Base-by-base conservation (phyloP, 2,113 vertebrate species). In the Rhabdomys dilectus region DNA sequence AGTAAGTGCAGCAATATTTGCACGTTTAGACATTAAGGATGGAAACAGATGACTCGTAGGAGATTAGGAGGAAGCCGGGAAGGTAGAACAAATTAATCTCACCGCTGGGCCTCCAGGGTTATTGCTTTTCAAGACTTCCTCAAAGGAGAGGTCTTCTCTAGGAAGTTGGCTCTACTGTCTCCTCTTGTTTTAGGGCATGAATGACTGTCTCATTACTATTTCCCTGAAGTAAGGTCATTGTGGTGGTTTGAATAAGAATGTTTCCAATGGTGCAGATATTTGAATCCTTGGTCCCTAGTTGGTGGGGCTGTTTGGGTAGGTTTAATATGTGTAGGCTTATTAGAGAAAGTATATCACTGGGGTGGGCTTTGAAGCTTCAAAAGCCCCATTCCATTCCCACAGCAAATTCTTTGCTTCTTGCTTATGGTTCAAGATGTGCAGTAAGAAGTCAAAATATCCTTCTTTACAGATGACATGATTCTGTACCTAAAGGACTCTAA, bases 1-100 rank as follows among this genome's bases (percentile, higher is more conserved):
- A 97, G 93, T 96, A 97, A 98, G 96, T 89, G 82, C 92, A 87
- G 96, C 95, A 97, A 96, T 97, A 97, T 97, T 97, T 97, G 95
- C 97, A 97, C 96, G 95, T 97, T 97, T 96, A 96, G 96, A 96
- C 95, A 95, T 96, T 96, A 97, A 95, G 89, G 88, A 96, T 94
- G 89, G 96, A 96, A 97, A 97, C 85, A 97, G 97, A 97, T 92
- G 96, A 96, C 51, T 96, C 17, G 10, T 5, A 93, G 93, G 91
- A 94, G 89, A 97, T 34, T 75, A 78, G 84, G 56, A 91, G 76
- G 89, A 92, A 93, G 58, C 42, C 73, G 36, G 45, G 78, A 93
- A 90, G 93, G 70, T 66, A 72, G 86, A 77, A 48, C 85, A 93
- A 91, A 97, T 96, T 92, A 93, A 94, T 92, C 66, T 97, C 89